Evolutionary conservation across 2,888 invertebrate genomes (phyloP).

Genomic region (Microctonus hyperodae): DNA sequence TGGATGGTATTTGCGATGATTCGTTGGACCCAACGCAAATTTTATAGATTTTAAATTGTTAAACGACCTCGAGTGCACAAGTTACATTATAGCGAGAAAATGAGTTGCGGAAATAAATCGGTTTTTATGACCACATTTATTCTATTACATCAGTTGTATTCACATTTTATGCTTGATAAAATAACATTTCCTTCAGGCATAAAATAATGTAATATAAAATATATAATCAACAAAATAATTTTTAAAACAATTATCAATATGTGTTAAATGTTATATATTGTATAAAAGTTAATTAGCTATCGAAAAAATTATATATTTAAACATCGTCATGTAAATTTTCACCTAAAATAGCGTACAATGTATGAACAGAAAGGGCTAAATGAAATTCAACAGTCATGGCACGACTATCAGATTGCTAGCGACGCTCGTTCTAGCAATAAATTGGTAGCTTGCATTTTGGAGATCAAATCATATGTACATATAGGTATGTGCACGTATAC

Average conservation of each 20-base stretch:
- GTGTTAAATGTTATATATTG: background rate
- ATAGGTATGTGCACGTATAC: too few species aligned
- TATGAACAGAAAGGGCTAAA: conserved; percentile 4
- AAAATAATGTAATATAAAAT: too few species aligned
- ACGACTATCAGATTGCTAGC: conserved; percentile 36
- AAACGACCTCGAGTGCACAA: background rate
- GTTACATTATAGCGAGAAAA: background rate
- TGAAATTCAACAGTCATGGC: conserved; percentile 14
- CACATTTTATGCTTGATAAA: background rate
- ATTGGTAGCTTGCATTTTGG: conserved; percentile 30
- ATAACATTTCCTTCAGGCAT: background rate
- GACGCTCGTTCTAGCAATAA: conserved; percentile 34
- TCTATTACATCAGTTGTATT: background rate
- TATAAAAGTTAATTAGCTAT: background rate
- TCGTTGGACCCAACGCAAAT: conserved; percentile 1
- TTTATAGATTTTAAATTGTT: conserved; percentile 8
- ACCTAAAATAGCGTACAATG: background rate
- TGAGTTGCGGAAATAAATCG: background rate
- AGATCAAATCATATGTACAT: background rate
- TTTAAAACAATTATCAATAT: background rate
- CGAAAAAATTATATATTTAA: background rate
- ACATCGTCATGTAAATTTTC: conserved; percentile 16
- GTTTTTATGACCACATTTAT: background rate
- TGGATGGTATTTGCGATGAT: background rate
- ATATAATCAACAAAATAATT: background rate